phyloP scores from a whole-genome alignment of 1,140 invertebrate genomes.

The Ceratina japonica region DNA sequence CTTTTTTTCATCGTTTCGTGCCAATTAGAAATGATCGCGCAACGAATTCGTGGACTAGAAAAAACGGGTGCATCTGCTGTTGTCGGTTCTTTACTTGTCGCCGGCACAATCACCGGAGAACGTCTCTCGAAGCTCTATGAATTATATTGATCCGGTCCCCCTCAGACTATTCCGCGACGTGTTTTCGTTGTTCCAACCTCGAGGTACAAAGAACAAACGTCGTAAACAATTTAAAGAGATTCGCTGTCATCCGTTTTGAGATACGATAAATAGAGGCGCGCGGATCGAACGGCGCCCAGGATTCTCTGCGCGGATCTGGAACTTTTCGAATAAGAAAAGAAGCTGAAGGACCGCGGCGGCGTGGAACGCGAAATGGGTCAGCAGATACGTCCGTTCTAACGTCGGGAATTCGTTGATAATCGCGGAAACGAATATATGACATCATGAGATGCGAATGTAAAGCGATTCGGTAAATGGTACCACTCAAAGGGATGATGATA shows the following conservation, averaged over 20 bases:
- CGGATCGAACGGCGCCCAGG: not conserved
- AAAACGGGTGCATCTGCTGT: slow-evolving; percentile 51
- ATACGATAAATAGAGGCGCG: not conserved
- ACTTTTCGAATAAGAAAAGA: no score
- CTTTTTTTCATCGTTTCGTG: slow-evolving; percentile 64
- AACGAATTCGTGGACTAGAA: slow-evolving; percentile 33
- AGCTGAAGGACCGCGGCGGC: no score
- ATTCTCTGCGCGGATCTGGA: no score
- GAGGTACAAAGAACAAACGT: not conserved
- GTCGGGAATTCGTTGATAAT: slow-evolving; percentile 24
- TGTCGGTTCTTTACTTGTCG: not conserved
- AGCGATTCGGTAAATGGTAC: slow-evolving; percentile 70
- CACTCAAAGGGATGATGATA: slow-evolving; percentile 76
- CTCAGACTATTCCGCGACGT: not conserved
- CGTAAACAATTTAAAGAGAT: slow-evolving; percentile 1
- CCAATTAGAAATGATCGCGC: slow-evolving; percentile 66
- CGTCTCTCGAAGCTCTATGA: slow-evolving; percentile 10
- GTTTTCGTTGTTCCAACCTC: not conserved
- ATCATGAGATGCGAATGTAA: slow-evolving; percentile 72
- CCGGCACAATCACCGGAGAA: not conserved
- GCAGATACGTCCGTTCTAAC: slow-evolving; percentile 30
- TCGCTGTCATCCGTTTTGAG: not conserved
- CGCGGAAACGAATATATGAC: slow-evolving; percentile 64
- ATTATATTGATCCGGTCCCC: slow-evolving; percentile 4
- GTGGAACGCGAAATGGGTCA: not conserved